Percentiles rank a stretch among this genome's conserved stretches.
phyloP scores from a whole-genome alignment of 2,888 invertebrate genomes.

The Prosopocoilus inquinatus region DNA sequence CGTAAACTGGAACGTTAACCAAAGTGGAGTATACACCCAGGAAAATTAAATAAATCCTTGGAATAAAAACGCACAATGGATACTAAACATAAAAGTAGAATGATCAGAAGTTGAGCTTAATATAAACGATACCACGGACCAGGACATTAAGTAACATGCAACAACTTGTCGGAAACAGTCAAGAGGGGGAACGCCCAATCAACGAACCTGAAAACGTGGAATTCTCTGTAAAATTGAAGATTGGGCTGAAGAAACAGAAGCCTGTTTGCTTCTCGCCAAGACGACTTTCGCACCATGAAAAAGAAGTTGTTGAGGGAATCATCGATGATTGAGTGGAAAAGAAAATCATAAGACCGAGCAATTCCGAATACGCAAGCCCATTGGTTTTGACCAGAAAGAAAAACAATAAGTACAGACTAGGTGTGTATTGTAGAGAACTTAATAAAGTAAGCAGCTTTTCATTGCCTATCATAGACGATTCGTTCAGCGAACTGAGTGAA shows the following conservation, averaged over 20 bases:
- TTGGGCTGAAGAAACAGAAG: conserved; percentile 1
- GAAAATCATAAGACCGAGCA: conserved; percentile 18
- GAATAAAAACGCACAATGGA: background rate
- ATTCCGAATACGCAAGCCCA: conserved; percentile 20
- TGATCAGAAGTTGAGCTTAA: background rate
- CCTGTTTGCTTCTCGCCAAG: conserved; percentile 6
- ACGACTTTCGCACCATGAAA: conserved; percentile 15
- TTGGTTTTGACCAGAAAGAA: conserved; percentile 19
- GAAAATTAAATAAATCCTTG: background rate
- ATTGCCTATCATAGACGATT: conserved; percentile 9
- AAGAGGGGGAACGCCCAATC: too few relatives aligned
- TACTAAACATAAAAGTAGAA: background rate
- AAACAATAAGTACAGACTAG: conserved; percentile 3
- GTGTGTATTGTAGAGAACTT: conserved; percentile 11
- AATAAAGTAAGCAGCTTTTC: conserved; percentile 10
- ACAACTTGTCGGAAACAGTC: too few relatives aligned
- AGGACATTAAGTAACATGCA: background rate
- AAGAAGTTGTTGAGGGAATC: conserved; percentile 10
- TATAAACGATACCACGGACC: background rate
- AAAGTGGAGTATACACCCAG: background rate
- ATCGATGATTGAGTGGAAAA: conserved; percentile 20
- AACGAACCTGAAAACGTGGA: too few relatives aligned
- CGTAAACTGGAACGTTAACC: background rate
- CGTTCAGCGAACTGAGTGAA: background rate
- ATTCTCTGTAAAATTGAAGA: background rate